Percentiles rank a stretch among this genome's conserved stretches.
Conservation (phyloP, 2,888 invertebrate species). For the Diabrotica balteata region DNA sequence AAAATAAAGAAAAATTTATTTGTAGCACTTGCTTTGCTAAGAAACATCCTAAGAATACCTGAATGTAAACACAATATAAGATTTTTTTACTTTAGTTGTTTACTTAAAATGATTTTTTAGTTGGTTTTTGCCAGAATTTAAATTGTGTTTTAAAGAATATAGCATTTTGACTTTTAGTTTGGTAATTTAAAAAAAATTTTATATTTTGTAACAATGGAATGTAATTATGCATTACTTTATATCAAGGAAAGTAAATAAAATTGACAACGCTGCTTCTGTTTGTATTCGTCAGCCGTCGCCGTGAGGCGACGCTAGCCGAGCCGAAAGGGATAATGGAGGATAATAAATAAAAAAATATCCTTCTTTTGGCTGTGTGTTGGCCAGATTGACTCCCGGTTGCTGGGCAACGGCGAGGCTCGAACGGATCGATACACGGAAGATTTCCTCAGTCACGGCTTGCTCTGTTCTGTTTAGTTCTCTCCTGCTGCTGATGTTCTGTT, state of each 20-base stretch:
- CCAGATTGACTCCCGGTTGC: constrained; percentile 67
- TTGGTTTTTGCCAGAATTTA: too few relatives aligned
- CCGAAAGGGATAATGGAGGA: constrained; percentile 59
- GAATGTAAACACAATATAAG: too few relatives aligned
- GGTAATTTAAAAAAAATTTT: too few relatives aligned
- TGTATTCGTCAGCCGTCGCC: constrained; percentile 16
- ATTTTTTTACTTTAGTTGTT: too few relatives aligned
- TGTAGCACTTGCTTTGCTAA: too few relatives aligned
- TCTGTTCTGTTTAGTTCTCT: constrained; percentile 26
- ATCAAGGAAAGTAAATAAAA: constrained; percentile 7
- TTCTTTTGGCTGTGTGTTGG: constrained; percentile 60
- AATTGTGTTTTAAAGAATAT: too few relatives aligned
- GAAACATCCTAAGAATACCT: too few relatives aligned
- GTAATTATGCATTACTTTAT: constrained; percentile 17
- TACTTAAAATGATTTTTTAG: too few relatives aligned
- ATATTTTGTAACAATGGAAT: too few relatives aligned
- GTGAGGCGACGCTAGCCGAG: constrained; percentile 49
- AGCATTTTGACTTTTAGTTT: too few relatives aligned
- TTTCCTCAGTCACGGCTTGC: constrained; percentile 52
- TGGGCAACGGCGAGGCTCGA: constrained; percentile 63
- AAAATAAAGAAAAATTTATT: too few relatives aligned
- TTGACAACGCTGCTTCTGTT: constrained; percentile 40
- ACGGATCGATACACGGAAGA: constrained; percentile 64
- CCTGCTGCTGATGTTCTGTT: constrained; percentile 14
- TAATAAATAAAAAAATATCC: constrained; percentile 62